Evolutionary conservation across 2,888 invertebrate genomes (phyloP).

Genomic region (Chrysodeixis includens): DNA sequence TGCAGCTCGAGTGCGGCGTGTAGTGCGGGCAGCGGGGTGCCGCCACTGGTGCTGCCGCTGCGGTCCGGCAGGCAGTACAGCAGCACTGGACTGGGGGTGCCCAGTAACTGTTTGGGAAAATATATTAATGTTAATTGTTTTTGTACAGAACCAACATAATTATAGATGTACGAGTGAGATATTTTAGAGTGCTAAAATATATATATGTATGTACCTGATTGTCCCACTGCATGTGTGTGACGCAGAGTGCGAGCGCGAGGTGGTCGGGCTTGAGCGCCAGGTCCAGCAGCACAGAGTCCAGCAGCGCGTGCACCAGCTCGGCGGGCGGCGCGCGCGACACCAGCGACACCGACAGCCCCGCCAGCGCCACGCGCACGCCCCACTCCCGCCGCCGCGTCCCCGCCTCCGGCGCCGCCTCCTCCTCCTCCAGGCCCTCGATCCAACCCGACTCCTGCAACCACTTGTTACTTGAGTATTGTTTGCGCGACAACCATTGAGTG

Average conservation of each 20-base stretch:
- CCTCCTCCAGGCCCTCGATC: slow-evolving; percentile 70
- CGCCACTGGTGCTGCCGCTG: slow-evolving; percentile 67
- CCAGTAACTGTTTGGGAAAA: slow-evolving; percentile 91
- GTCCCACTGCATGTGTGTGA: slow-evolving; percentile 95
- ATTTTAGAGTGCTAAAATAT: no score
- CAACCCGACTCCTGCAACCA: slow-evolving; percentile 70
- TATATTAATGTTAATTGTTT: neutral
- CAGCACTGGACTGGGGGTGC: slow-evolving; percentile 95
- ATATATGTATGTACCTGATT: slow-evolving; percentile 90
- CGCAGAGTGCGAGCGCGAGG: slow-evolving; percentile 91
- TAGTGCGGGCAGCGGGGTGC: slow-evolving; percentile 91
- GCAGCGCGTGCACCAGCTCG: slow-evolving; percentile 94
- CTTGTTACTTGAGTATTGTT: neutral
- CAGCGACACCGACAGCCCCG: slow-evolving; percentile 93
- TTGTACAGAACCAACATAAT: no score
- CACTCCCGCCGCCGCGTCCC: slow-evolving; percentile 82
- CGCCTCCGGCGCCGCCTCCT: slow-evolving; percentile 53
- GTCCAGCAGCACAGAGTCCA: slow-evolving; percentile 91
- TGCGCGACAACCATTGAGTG: neutral
- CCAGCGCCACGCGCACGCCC: slow-evolving; percentile 90
- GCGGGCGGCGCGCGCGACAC: slow-evolving; percentile 93
- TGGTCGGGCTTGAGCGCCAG: slow-evolving; percentile 76
- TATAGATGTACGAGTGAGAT: no score
- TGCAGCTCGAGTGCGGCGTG: slow-evolving; percentile 94
- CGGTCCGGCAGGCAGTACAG: slow-evolving; percentile 92